phyloP scores from a whole-genome alignment of 2,113 vertebrate species.

The Gasterosteus aculeatus region DNA sequence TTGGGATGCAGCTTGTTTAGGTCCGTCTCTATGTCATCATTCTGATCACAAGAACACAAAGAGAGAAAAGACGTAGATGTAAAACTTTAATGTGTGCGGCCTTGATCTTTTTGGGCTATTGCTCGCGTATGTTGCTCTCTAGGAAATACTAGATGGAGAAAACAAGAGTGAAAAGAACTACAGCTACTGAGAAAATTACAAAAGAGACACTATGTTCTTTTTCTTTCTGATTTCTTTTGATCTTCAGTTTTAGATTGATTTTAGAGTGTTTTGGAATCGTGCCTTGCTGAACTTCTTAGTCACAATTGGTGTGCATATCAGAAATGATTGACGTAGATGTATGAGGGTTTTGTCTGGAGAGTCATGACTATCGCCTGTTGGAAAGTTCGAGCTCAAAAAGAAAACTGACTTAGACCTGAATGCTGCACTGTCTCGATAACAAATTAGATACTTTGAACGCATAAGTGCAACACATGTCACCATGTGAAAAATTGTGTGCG shows the following conservation, averaged over 20 bases:
- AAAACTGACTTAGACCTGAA: background rate
- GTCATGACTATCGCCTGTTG: constrained; percentile 55
- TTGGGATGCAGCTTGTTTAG: constrained; percentile 91
- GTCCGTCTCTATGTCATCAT: constrained; percentile 98
- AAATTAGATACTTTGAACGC: background rate
- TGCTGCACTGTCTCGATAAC: background rate
- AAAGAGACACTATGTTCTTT: too few relatives aligned
- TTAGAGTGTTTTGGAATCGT: background rate
- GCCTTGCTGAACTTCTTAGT: background rate
- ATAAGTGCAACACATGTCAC: background rate
- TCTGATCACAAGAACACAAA: constrained; percentile 79
- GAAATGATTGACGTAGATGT: background rate
- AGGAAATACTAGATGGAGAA: background rate
- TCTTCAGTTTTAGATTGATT: background rate
- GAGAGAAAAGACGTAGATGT: background rate
- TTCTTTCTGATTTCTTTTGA: too few relatives aligned
- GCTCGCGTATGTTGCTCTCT: background rate
- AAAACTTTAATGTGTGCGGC: background rate
- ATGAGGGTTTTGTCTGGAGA: background rate
- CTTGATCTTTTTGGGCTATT: background rate
- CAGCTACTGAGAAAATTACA: background rate
- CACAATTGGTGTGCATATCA: background rate
- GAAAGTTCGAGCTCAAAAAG: background rate
- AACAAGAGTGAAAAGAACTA: background rate
- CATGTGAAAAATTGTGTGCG: constrained; percentile 16